phyloP scores from a whole-genome alignment of 2,888 invertebrate species.

The Eupithecia insigniata region DNA sequence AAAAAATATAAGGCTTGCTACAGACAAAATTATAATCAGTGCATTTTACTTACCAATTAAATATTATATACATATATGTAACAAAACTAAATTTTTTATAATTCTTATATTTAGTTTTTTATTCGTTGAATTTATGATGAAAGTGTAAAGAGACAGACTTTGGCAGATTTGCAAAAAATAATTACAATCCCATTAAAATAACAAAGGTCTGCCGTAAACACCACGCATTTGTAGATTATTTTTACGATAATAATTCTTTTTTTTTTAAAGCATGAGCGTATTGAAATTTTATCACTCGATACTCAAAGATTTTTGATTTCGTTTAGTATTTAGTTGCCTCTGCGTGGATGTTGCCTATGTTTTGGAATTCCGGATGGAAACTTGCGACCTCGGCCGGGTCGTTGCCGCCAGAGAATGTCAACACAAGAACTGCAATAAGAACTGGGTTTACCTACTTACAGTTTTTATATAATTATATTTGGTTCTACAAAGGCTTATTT shows the following conservation, averaged over 20 bases:
- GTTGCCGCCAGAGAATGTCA: conserved; percentile 73
- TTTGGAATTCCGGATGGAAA: conserved; percentile 62
- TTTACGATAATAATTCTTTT: not conserved
- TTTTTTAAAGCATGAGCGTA: not conserved
- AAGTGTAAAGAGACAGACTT: not conserved
- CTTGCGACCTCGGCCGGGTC: conserved; percentile 68
- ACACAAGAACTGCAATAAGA: conserved; percentile 53
- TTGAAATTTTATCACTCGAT: no score
- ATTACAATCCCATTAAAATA: no score
- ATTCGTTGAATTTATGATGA: not conserved
- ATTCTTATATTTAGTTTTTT: no score
- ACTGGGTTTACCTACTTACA: conserved; percentile 42
- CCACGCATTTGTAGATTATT: not conserved
- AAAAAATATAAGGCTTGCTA: conserved; percentile 44
- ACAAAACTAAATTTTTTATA: no score
- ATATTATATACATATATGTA: no score
- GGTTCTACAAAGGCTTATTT: not conserved
- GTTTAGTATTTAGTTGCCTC: not conserved
- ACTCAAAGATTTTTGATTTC: not conserved
- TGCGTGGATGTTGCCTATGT: conserved; percentile 47
- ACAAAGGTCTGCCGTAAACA: no score
- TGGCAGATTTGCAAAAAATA: not conserved
- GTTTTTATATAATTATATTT: conserved; percentile 13
- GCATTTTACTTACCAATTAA: not conserved
- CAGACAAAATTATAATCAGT: not conserved